phyloP scores from a whole-genome alignment of 2,888 invertebrate species.

The Cartodere bifasciata region DNA sequence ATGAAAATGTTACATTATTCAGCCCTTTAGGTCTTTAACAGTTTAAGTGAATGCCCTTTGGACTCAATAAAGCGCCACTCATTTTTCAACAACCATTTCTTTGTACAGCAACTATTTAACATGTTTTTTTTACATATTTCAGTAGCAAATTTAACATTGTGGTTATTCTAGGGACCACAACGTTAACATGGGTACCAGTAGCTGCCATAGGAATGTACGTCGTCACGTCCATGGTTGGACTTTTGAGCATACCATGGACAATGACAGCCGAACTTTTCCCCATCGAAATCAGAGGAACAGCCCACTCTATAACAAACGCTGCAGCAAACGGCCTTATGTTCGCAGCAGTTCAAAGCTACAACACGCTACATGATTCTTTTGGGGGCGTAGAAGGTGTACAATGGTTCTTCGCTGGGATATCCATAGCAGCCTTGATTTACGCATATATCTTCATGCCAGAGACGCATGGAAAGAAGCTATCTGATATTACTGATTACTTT shows the following conservation, averaged over 20 bases:
- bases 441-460: constrained; percentile 38
- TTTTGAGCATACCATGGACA: constrained; percentile 51
- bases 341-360: constrained; percentile 41
- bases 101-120: no score
- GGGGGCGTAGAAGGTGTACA: constrained; percentile 40
- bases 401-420: constrained; percentile 42
- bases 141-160: no score
- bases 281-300: constrained; percentile 45
- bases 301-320: constrained; percentile 44
- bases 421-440: constrained; percentile 33
- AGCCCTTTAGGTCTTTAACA: no score
- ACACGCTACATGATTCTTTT: constrained; percentile 26
- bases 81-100: no score
- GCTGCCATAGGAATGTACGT: constrained; percentile 42
- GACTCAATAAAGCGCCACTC: no score
- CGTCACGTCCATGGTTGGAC: constrained; percentile 45
- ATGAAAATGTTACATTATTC: no score
- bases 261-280: constrained; percentile 52
- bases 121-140: no score
- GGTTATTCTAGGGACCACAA: constrained; percentile 24
- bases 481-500: constrained; percentile 40
- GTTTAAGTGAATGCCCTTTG: no score
- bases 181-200: constrained; percentile 38
- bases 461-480: constrained; percentile 38
- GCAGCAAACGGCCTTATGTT: constrained; percentile 47